A percentile compares a stretch with the other conserved stretches of the same genome.
These are phyloP conservation scores for Fregetta grallaria DNA, from an alignment of 2,113 vertebrate species.

Conservation along the genomic window DNA sequence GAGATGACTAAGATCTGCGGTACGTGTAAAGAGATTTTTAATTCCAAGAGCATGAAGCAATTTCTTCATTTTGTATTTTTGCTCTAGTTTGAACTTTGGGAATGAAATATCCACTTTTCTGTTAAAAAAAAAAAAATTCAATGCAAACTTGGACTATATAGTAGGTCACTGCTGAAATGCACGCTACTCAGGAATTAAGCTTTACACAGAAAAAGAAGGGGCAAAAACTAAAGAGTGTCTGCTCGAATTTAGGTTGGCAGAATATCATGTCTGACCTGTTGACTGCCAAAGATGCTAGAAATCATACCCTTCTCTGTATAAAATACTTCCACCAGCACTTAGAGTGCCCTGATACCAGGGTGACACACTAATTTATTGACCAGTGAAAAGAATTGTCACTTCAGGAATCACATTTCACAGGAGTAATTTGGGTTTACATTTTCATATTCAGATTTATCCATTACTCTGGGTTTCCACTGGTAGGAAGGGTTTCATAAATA, in stretches of 20 bases:
- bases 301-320: not conserved
- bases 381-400: not conserved
- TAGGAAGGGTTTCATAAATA: not conserved
- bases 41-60: slow-evolving; percentile 84
- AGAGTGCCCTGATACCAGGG: not conserved
- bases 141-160: not conserved
- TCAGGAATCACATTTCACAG: not conserved
- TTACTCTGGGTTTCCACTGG: not conserved
- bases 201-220: not conserved
- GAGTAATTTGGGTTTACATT: not conserved
- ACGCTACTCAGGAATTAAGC: not conserved
- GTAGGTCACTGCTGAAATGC: not conserved
- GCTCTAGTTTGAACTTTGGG: slow-evolving; percentile 89
- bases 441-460: not conserved
- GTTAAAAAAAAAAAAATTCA: not conserved
- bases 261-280: not conserved
- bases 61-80: slow-evolving; percentile 83
- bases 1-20: slow-evolving; percentile 81
- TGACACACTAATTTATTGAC: not conserved
- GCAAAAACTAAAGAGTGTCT: not conserved
- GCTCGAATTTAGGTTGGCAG: not conserved
- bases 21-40: slow-evolving; percentile 73
- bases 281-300: not conserved
- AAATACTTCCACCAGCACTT: not conserved
- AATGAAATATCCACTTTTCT: slow-evolving; percentile 86